Base-by-base conservation (phyloP, 2,797 vertebrate genomes). In the Salarias fasciatus region DNA sequence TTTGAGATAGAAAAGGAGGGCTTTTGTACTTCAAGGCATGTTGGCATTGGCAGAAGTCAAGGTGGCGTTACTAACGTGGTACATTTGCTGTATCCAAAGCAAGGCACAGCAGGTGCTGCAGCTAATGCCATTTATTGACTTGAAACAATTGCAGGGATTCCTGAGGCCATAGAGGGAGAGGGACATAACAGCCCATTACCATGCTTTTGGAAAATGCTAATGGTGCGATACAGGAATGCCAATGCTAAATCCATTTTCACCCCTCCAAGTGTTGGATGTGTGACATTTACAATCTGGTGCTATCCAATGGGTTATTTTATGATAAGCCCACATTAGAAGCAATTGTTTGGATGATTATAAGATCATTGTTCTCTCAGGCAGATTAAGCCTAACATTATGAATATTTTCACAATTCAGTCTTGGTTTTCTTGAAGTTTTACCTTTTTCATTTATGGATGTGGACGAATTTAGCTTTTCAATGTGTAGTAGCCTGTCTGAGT, bases 21-120 rank as follows among this genome's bases (percentile, higher is more conserved):
- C 72, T 88, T 88, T 86, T 85, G 69, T 72, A 83, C 86, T 88
- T 85, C 33, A 77, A 84, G 70, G 85, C 78, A 82, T 78, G 65
- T 82, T 80, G 74, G 77, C 66, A 69, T 28, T 37, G 62, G 41
- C 63, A 62, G 52, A 72, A 77, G 75, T 80, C 63, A 81, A 61
- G 77, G 77, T 72, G 51, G 65, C 7, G 48, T 84, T 71, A 71
- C 68, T 82, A 75, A 84, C 73, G 54, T 42, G 47, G 65, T 82
- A 38, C 73, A 53, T 35, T 59, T 36, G 43, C 46, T 60, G 29
- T 51, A 55, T 82, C 63, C 49, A 51, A 45, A 56, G 65, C 70
- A 72, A 85, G 58, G 71, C 71, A 65, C 79, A 79, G 73, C 76
- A 77, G 63, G 85, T 70, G 69, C 67, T 69, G 28, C 57, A 63